Evolutionary conservation across 2,888 invertebrate genomes (phyloP), one percentile per base, ranked within the genome.

Genomic region (Boloria euphrosyne): DNA sequence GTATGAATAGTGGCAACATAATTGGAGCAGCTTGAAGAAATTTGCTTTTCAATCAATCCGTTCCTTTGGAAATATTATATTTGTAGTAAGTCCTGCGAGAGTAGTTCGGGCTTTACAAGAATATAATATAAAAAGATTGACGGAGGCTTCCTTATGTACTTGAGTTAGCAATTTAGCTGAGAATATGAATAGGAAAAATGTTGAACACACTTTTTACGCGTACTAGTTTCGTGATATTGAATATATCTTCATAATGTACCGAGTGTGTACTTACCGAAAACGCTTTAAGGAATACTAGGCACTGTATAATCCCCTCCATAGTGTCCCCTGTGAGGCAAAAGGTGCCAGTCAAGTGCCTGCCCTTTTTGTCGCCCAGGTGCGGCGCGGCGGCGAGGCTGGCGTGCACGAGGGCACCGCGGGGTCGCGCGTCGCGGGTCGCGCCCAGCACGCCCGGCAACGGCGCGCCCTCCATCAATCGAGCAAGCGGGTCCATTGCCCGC

Each of bases 231-330:
- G 7, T 0, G 27, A 27, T 6, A 27, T 31, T 31, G 7, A 0
- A 10, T 0, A 2, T 31, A 38, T 2, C 31, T 38, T 3, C 7
- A 7, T 10, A 1, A 7, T 38, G 10, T 38, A 38, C 7, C 10
- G 10, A 38, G 31, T 38, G 10, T 38, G 2, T 10, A 38, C 97
- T 96, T 93, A 97, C 97, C 96, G 97, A 97, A 87, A 97, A 97
- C 50, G 97, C 97, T 90, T 97, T 97, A 83, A 97, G 95, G 93
- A 97, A 97, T 78, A 97, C 97, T 80, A 97, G 94, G 86, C 97
- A 97, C 93, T 97, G 97, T 83, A 97, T 97, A 82, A 97, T 97
- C 77, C 97, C 97, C 84, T 97, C 97, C 97, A 97, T 97, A 69
- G 97, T 97, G 89, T 97, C 97, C 63, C 97, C 97, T 55, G 97